Conservation (phyloP, 2,797 vertebrate species). For the Rhabdomys pumilio region DNA sequence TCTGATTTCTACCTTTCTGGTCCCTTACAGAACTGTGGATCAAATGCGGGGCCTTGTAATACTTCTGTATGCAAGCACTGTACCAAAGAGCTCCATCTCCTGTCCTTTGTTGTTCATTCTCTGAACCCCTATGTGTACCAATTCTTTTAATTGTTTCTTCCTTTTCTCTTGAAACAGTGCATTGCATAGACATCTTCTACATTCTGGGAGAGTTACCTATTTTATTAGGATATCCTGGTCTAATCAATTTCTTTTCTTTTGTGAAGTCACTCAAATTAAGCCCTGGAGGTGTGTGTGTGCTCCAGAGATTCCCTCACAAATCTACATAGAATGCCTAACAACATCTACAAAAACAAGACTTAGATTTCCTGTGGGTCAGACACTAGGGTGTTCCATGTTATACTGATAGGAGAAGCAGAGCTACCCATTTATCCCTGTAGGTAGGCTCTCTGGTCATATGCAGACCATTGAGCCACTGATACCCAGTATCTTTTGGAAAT, state of each 20-base stretch:
- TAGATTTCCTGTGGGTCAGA: background rate
- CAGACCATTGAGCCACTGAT: background rate
- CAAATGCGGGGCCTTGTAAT: background rate
- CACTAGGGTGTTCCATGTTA: background rate
- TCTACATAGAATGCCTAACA: background rate
- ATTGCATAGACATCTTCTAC: background rate
- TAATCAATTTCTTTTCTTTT: background rate
- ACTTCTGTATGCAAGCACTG: background rate
- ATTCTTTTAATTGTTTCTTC: background rate
- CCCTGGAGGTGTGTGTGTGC: background rate
- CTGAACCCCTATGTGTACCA: background rate
- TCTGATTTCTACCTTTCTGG: background rate
- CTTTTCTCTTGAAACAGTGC: conserved; percentile 18
- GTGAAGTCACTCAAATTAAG: background rate
- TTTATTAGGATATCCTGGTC: conserved; percentile 6
- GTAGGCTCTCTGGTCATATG: background rate
- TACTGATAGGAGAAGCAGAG: background rate
- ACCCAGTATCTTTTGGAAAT: background rate
- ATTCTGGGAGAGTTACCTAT: background rate
- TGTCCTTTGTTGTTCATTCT: background rate
- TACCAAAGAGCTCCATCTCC: background rate
- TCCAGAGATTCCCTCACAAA: background rate
- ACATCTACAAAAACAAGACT: background rate
- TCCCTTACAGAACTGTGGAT: no score
- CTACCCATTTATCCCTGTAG: background rate